Percentiles rank a stretch among this genome's conserved stretches.
phyloP scores from a whole-genome alignment of 2,113 vertebrate genomes.

The Mus pahari region DNA sequence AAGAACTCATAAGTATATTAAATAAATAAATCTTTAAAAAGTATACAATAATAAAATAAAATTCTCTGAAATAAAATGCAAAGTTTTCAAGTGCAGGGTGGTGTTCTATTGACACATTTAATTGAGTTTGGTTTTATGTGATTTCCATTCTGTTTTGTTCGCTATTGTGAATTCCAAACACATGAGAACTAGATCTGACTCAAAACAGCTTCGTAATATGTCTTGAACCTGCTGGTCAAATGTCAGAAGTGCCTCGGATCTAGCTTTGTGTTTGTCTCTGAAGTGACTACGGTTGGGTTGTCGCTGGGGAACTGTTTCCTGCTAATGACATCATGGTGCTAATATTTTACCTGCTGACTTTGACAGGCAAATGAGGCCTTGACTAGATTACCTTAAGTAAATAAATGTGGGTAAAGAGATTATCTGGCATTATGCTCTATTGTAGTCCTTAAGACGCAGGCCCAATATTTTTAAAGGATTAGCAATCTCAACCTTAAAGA shows the following conservation, averaged over 20 bases:
- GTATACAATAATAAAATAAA: neutral
- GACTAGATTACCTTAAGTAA: conserved; percentile 64
- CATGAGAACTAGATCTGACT: neutral
- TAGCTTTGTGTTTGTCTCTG: conserved; percentile 9
- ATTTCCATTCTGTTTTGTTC: neutral
- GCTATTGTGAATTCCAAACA: conserved; percentile 22
- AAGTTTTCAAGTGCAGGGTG: neutral
- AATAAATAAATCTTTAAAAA: no score
- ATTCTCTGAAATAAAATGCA: neutral
- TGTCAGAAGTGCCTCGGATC: neutral
- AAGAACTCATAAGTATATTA: no score
- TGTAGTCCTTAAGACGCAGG: neutral
- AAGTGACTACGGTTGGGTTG: neutral
- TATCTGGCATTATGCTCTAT: neutral
- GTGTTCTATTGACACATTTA: neutral
- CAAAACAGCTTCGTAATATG: neutral
- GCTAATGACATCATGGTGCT: conserved; percentile 1
- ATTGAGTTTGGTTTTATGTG: conserved; percentile 45
- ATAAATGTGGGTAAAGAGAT: conserved; percentile 49
- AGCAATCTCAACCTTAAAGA: conserved; percentile 31
- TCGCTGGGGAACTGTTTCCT: conserved; percentile 32
- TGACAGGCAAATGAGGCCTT: conserved; percentile 52
- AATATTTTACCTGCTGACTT: conserved; percentile 43
- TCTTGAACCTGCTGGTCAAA: neutral
- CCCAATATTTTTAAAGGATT: conserved; percentile 38